Conservation (phyloP, 2,888 invertebrate species). For the Eugnorisma glareosa region DNA sequence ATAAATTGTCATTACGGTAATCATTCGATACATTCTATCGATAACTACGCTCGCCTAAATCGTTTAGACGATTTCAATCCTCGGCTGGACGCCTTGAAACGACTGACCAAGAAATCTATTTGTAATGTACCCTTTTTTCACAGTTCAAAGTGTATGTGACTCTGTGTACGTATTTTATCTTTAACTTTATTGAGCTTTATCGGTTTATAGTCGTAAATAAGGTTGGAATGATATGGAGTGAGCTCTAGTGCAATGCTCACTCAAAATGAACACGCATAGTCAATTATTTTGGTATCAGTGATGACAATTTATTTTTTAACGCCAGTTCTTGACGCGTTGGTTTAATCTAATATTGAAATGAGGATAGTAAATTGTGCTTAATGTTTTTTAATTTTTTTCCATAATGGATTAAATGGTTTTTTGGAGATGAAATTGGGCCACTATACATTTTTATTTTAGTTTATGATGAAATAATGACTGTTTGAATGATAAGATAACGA, state of each 20-base stretch:
- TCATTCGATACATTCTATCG: conserved; percentile 85
- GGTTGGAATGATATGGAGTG: conserved; percentile 72
- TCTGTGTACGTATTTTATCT: conserved; percentile 80
- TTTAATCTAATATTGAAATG: conserved; percentile 74
- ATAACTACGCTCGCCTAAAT: conserved; percentile 81
- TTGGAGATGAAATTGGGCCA: conserved; percentile 44
- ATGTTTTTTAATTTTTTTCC: conserved; percentile 62
- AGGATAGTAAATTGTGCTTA: conserved; percentile 64
- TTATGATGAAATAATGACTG: conserved; percentile 38
- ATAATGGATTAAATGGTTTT: conserved; percentile 41
- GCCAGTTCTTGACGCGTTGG: conserved; percentile 62
- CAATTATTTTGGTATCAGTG: conserved; percentile 73
- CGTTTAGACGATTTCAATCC: conserved; percentile 78
- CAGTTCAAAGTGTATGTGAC: conserved; percentile 73
- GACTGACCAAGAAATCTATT: conserved; percentile 72
- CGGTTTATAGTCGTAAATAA: conserved; percentile 83
- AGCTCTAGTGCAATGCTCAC: conserved; percentile 70
- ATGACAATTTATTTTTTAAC: conserved; percentile 70
- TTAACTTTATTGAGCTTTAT: conserved; percentile 81
- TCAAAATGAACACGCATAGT: conserved; percentile 73
- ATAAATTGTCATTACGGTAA: conserved; percentile 89
- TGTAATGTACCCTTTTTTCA: conserved; percentile 71
- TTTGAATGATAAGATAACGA: conserved; percentile 25
- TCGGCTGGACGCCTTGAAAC: conserved; percentile 80
- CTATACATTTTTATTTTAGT: conserved; percentile 46